A percentile compares a stretch with the other conserved stretches of the same genome.
Conservation (phyloP, 2,888 invertebrate genomes). For the Ophion ventricosus region DNA sequence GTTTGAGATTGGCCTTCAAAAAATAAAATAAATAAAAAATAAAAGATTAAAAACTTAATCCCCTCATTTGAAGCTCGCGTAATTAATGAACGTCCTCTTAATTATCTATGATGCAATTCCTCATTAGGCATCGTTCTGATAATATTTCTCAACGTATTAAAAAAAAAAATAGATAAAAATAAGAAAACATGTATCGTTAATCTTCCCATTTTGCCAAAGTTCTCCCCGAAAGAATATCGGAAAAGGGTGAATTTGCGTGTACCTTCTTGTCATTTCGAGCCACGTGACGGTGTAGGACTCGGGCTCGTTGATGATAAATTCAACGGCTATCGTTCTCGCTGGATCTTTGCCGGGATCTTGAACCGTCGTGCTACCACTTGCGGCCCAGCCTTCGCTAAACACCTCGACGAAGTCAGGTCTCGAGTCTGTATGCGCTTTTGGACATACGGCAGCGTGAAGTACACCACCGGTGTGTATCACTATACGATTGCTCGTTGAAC, state of each 20-base stretch:
- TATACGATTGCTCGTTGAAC: constrained; percentile 91
- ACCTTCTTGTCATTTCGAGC: constrained; percentile 91
- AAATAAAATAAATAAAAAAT: too few relatives aligned
- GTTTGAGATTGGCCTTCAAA: too few relatives aligned
- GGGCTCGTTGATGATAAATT: constrained; percentile 90
- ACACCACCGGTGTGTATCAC: constrained; percentile 90
- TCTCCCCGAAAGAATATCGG: too few relatives aligned
- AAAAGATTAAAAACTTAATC: too few relatives aligned
- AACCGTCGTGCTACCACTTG: constrained; percentile 80
- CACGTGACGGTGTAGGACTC: constrained; percentile 91
- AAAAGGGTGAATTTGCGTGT: constrained; percentile 40
- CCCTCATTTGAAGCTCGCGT: too few relatives aligned
- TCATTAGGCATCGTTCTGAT: too few relatives aligned
- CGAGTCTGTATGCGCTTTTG: constrained; percentile 84
- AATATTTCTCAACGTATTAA: too few relatives aligned
- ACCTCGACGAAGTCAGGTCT: constrained; percentile 90
- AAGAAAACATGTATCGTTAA: too few relatives aligned
- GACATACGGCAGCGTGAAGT: constrained; percentile 87
- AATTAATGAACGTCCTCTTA: too few relatives aligned
- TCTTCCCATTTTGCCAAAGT: too few relatives aligned
- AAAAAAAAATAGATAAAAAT: too few relatives aligned
- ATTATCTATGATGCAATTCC: too few relatives aligned
- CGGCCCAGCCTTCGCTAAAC: constrained; percentile 92
- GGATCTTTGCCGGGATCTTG: constrained; percentile 86
- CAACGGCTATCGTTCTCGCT: constrained; percentile 89